Evolutionary conservation across 35 echinoderm and acorn worm genomes (phyloP).

Genomic region (Chiridota heheva): DNA sequence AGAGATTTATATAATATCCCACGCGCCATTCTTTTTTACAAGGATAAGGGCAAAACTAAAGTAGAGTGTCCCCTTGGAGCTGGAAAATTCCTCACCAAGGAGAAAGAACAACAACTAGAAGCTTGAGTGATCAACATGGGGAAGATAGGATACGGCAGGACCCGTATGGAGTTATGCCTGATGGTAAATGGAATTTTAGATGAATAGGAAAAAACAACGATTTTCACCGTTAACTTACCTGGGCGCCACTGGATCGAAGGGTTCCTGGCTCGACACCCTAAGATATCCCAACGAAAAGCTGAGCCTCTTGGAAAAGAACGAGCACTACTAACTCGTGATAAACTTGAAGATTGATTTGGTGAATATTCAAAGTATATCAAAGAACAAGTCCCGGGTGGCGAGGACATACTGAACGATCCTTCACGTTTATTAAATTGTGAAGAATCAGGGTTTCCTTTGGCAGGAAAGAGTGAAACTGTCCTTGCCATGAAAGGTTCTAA

Average conservation of each 20-base stretch:
- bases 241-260: slow-evolving; percentile 4
- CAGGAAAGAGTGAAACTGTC: not conserved
- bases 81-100: not conserved
- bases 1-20: no score
- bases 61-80: no score
- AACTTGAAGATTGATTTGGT: slow-evolving; percentile 15
- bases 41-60: slow-evolving; percentile 1
- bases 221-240: not conserved
- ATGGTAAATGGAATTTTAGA: slow-evolving; percentile 2
- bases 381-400: not conserved
- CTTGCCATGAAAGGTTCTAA: not conserved
- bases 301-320: slow-evolving; percentile 8
- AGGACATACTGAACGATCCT: not conserved
- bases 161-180: not conserved
- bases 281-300: not conserved
- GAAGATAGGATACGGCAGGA: not conserved
- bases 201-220: slow-evolving; percentile 1
- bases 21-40: not conserved
- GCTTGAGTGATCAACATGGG: not conserved
- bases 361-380: slow-evolving; percentile 12
- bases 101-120: not conserved
- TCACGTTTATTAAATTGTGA: slow-evolving; percentile 34
- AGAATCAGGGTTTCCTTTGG: slow-evolving; percentile 28
- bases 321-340: slow-evolving; percentile 15
- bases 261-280: slow-evolving; percentile 33